Conservation (phyloP, 2,888 invertebrate species). For the Morpho helenor region DNA sequence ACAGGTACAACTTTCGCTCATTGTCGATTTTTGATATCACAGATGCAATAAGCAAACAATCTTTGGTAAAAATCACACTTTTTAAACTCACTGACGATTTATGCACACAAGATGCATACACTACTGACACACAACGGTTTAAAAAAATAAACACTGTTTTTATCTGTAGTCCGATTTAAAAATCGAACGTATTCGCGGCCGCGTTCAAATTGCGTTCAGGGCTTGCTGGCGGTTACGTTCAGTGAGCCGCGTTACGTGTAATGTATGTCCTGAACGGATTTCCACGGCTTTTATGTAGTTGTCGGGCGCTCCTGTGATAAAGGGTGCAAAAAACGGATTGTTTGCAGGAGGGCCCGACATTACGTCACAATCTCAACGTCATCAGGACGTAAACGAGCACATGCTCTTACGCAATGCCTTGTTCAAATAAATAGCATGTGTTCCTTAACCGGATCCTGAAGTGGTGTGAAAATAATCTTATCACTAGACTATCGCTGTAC, state of each 20-base stretch:
- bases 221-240: constrained; percentile 60
- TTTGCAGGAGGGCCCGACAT: constrained; percentile 67
- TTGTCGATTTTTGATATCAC: constrained; percentile 58
- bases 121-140: constrained; percentile 46
- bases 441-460: constrained; percentile 58
- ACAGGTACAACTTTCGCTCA: constrained; percentile 48
- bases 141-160: constrained; percentile 15
- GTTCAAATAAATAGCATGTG: constrained; percentile 72
- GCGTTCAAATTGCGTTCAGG: constrained; percentile 43
- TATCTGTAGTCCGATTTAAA: constrained; percentile 29
- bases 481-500: constrained; percentile 11
- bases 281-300: constrained; percentile 71
- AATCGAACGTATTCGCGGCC: constrained; percentile 27
- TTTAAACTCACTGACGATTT: constrained; percentile 26
- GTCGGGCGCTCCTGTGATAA: constrained; percentile 68
- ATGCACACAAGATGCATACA: constrained; percentile 29
- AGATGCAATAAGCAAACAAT: constrained; percentile 37
- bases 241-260: constrained; percentile 67
- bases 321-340: constrained; percentile 76
- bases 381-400: constrained; percentile 56
- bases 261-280: constrained; percentile 74
- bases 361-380: constrained; percentile 68
- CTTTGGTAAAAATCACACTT: constrained; percentile 42
- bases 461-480: constrained; percentile 56
- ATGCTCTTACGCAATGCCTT: constrained; percentile 66